Base-by-base conservation (phyloP, 35 echinoderm and acorn worm genomes). In the Acanthaster planci region DNA sequence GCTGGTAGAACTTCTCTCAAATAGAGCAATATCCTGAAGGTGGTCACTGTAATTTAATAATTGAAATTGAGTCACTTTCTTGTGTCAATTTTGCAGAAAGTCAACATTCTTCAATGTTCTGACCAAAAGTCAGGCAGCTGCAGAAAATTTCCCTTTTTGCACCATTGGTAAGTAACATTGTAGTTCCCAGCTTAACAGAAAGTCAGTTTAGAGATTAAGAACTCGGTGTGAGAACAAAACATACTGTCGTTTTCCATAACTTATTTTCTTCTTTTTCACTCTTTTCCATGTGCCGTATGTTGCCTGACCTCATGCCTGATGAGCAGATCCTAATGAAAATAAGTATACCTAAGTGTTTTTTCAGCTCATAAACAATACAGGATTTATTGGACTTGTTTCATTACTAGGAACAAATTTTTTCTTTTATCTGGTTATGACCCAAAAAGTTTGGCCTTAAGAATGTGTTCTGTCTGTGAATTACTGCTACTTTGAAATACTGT, bases 91-190 rank as follows among this genome's bases (percentile, higher is more conserved):
- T 40, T 84, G 14, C 91, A 97, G 95, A 36, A 97, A 97, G 84
- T 97, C 95, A 40, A 97, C 95, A 34, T 97, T 97, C 79, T 97
- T 97, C 77, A 97, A 97, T 85, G 95, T 97, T 17, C 79, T 97
- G 40, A 97, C 95, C 15, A 97, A 97, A 76, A 97, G 95, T 85
- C 83, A 87, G 76, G 95, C 91, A 54, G 44, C 90, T 55, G 95
- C 95, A 40, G 95, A 97, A 79, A 97, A 97, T 36, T 97, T 97
- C 82, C 95, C 95, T 53, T 97, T 97, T 76, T 97, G 95, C 84
- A 97, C 95, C 58, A 97, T 97, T 0, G 95, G 95, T 97, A 85
- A 78, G 82, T 16, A 37, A 78, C 44, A 37, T 10, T n/a, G n/a
- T n/a, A n/a, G n/a, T n/a, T n/a, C n/a, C n/a, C n/a, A n/a, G n/a